These are phyloP conservation scores for Polydesmus complanatus DNA, from an alignment of 2,888 invertebrate genomes.

Conservation along the genomic window DNA sequence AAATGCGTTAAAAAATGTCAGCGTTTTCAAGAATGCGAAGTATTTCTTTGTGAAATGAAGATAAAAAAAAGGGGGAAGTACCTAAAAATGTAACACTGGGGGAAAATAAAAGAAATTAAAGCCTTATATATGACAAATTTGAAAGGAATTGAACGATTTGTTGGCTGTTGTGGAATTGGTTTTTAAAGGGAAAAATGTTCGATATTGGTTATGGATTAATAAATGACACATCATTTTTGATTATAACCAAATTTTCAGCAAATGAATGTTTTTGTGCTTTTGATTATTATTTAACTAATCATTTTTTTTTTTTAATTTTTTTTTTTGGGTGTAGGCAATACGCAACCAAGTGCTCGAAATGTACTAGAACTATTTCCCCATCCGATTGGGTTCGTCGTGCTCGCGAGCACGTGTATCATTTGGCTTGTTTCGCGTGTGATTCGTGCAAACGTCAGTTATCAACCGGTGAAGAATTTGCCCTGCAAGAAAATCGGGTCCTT, in stretches of 20 bases:
- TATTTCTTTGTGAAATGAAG: not conserved
- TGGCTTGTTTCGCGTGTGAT: constrained; percentile 98
- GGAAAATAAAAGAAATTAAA: too few species aligned
- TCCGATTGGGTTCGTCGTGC: constrained; percentile 97
- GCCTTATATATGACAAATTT: too few species aligned
- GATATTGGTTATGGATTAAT: not conserved
- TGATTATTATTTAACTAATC: not conserved
- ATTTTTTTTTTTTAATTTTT: not conserved
- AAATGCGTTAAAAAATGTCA: not conserved
- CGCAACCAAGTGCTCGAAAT: constrained; percentile 92
- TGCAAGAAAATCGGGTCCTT: constrained; percentile 83
- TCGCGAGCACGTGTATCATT: constrained; percentile 83
- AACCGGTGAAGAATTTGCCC: constrained; percentile 92
- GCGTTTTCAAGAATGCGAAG: not conserved
- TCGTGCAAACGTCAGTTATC: constrained; percentile 83
- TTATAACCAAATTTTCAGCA: not conserved
- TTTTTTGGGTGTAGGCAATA: constrained; percentile 59
- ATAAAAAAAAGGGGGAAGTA: too few species aligned
- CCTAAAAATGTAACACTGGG: too few species aligned
- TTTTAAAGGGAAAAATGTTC: too few species aligned
- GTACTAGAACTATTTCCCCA: constrained; percentile 78
- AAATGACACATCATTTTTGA: not conserved
- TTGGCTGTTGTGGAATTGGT: too few species aligned
- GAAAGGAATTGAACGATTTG: too few species aligned
- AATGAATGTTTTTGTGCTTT: not conserved